Percentiles rank a stretch among this genome's conserved stretches.
Conservation (phyloP, 1,140 invertebrate genomes). For the Pogonus chalceus region DNA sequence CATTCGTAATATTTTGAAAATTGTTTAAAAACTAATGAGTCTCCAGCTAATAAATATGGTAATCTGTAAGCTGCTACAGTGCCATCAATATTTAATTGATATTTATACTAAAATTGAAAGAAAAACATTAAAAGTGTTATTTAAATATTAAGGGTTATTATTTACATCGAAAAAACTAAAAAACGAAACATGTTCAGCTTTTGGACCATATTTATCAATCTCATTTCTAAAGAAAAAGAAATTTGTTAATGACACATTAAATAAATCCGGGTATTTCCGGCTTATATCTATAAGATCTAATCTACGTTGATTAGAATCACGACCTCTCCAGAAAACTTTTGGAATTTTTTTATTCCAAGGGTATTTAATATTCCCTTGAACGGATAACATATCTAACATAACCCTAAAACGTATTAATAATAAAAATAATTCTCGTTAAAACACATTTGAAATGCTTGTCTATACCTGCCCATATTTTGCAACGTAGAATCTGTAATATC, state of each 20-base stretch:
- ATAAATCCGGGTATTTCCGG: constrained; percentile 63
- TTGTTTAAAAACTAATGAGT: constrained; percentile 83
- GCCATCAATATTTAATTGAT: constrained; percentile 90
- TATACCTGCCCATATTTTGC: constrained; percentile 80
- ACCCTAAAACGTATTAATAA: constrained; percentile 61
- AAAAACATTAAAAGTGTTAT: constrained; percentile 11
- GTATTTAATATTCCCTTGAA: constrained; percentile 65
- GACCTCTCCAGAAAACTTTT: constrained; percentile 82
- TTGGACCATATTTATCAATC: constrained; percentile 76
- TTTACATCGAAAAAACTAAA: constrained; percentile 92
- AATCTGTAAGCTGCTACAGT: constrained; percentile 92
- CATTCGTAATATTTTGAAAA: constrained; percentile 89
- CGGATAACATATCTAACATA: constrained; percentile 78
- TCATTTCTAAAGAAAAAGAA: constrained; percentile 92
- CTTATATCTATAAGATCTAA: constrained; percentile 75
- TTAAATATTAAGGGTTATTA: constrained; percentile 16
- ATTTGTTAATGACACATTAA: constrained; percentile 89
- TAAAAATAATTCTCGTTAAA: constrained; percentile 14
- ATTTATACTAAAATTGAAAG: constrained; percentile 73
- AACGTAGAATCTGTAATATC: constrained; percentile 86
- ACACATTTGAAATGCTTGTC: constrained; percentile 12
- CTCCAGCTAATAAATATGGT: constrained; percentile 82
- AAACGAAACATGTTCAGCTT: constrained; percentile 75
- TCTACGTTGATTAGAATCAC: constrained; percentile 77
- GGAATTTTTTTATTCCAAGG: constrained; percentile 66